Evolutionary conservation across 2,797 vertebrate genomes (phyloP), one percentile per base, ranked within the genome.

Genomic region (Silurus lanzhouensis): DNA sequence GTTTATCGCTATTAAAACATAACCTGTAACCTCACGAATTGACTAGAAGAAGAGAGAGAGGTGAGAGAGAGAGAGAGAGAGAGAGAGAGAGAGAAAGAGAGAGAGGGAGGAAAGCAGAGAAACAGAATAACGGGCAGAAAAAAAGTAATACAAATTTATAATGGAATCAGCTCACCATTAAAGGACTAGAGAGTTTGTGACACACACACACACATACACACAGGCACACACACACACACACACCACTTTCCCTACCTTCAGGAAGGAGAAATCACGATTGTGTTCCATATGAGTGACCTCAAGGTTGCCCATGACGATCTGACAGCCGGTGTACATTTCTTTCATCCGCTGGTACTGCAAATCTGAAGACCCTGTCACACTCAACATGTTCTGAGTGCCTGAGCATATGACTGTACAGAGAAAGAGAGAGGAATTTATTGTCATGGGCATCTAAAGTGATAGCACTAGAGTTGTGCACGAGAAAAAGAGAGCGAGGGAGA

Each of bases 21-120:
- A 99, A 84, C 98, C 98, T 0, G 98, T 99, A 91, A 99, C 98
- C 92, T 99, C 98, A 84, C 97, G 95, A 89, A 99, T 98, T 8
- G 98, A 98, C 98, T 99, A 94, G 3, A 83, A 77, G 1, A 58
- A 67, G 79, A 46, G 82, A 75, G 71, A 77, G 72, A 90, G 68
- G n/a, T 27, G 60, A 67, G 79, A 46, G 82, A 75, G 71, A 77
- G 72, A 90, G 68, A 46, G 19, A 64, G 19, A 76, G 13, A 38
- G 61, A 67, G 19, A 66, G n/a, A 64, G 15, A 83, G 48, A 74
- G 52, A 57, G 71, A 74, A 22, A 74, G 46, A 74, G 0, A 75
- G 52, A 27, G 44, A 72, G 12, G 14, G 0, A 48, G 31, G 31
- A 38, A 38, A 38, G 31, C 31, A 74, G 0, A 75, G 68, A 57